phyloP scores from a whole-genome alignment of 2,888 invertebrate genomes.

The Apotomis turbidana region DNA sequence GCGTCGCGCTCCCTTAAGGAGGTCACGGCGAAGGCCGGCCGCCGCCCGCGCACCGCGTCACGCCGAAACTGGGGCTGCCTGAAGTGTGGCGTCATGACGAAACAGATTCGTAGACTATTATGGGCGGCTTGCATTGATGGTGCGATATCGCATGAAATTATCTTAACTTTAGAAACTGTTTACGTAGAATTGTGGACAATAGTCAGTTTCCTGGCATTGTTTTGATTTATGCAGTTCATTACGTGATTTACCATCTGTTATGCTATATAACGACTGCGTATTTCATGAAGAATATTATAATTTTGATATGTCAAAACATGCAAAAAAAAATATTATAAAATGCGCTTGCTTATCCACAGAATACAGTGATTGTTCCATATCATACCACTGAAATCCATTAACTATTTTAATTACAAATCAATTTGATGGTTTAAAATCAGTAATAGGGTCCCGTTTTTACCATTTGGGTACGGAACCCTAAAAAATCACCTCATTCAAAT shows the following conservation, averaged over 20 bases:
- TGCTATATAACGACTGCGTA: no score
- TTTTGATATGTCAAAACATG: no score
- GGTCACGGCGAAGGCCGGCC: constrained; percentile 31
- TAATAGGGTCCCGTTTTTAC: no score
- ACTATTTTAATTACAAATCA: background rate
- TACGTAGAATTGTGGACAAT: constrained; percentile 10
- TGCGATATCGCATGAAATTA: background rate
- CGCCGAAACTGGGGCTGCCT: background rate
- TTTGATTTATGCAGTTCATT: background rate
- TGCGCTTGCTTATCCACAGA: no score
- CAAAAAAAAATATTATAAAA: no score
- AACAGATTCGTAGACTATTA: background rate
- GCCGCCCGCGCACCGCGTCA: constrained; percentile 22
- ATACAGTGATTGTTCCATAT: no score
- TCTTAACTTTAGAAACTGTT: constrained; percentile 11
- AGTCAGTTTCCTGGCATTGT: constrained; percentile 22
- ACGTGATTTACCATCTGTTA: no score
- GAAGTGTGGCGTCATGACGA: constrained; percentile 9
- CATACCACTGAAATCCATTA: no score
- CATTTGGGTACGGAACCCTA: no score
- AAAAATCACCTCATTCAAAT: no score
- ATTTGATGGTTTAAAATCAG: no score
- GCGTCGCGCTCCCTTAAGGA: background rate
- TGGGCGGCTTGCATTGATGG: background rate
- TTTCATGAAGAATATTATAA: no score